These are phyloP conservation scores for Oryzias sinensis DNA, from an alignment of 2,797 vertebrate genomes.

Conservation along the genomic window DNA sequence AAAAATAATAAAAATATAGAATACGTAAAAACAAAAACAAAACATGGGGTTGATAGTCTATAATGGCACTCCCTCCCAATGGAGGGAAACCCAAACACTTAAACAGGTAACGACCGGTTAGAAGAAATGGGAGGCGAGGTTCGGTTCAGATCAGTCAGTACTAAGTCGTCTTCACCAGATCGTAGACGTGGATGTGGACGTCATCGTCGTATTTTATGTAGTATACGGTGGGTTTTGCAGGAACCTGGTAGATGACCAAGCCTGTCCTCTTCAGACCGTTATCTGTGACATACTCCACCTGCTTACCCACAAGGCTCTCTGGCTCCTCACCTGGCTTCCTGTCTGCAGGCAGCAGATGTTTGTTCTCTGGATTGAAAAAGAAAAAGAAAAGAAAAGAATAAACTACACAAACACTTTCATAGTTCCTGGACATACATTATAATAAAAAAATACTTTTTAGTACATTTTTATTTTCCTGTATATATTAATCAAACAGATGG, in stretches of 20 bases:
- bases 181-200: constrained; percentile 85
- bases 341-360: constrained; percentile 83
- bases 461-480: too few relatives aligned
- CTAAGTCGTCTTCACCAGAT: constrained; percentile 85
- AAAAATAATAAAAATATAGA: neutral
- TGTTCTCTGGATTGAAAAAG: constrained; percentile 72
- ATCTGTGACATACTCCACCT: constrained; percentile 86
- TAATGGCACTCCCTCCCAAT: constrained; percentile 22
- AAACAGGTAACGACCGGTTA: constrained; percentile 52
- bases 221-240: constrained; percentile 84
- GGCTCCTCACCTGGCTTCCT: constrained; percentile 83
- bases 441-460: too few relatives aligned
- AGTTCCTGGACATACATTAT: too few relatives aligned
- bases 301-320: constrained; percentile 86
- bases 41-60: constrained; percentile 17
- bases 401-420: too few relatives aligned
- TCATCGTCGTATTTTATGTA: constrained; percentile 87
- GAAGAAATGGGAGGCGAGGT: constrained; percentile 35
- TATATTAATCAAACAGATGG: too few relatives aligned
- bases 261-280: constrained; percentile 84
- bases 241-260: constrained; percentile 85
- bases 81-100: constrained; percentile 60
- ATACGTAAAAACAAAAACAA: neutral
- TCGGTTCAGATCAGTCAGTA: constrained; percentile 51
- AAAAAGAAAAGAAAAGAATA: neutral